Conservation (phyloP, 2,113 vertebrate genomes). For the Urocynchramus pylzowi region DNA sequence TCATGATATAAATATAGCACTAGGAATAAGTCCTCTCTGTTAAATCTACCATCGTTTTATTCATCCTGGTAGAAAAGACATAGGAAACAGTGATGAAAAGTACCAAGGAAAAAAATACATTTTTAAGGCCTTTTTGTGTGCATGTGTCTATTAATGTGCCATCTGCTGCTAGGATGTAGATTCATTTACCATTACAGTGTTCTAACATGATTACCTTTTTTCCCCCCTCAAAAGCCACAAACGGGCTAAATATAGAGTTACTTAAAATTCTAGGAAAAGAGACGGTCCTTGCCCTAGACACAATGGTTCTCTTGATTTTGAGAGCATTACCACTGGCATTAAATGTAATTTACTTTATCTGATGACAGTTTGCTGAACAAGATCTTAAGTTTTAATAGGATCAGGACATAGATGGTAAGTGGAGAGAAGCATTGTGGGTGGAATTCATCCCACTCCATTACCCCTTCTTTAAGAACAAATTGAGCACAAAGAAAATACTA, state of each 20-base stretch:
- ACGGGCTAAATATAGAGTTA: conserved; percentile 13
- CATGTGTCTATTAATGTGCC: conserved; percentile 9
- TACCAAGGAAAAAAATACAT: neutral
- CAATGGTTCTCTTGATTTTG: conserved; percentile 39
- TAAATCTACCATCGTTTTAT: neutral
- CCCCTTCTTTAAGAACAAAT: conserved; percentile 22
- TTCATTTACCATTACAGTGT: conserved; percentile 31
- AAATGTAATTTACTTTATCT: conserved; percentile 39
- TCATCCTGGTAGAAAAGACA: neutral
- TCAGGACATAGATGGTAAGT: conserved; percentile 10
- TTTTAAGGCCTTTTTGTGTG: neutral
- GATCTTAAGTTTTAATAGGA: conserved; percentile 47
- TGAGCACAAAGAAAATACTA: neutral
- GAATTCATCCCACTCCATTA: conserved; percentile 27
- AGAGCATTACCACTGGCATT: neutral
- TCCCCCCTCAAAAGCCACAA: neutral
- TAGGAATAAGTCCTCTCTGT: neutral
- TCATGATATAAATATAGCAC: neutral
- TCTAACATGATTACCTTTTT: conserved; percentile 30
- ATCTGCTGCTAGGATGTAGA: conserved; percentile 29
- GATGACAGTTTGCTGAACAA: conserved; percentile 43
- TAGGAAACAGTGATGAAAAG: neutral
- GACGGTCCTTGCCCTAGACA: neutral
- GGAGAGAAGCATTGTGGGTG: conserved; percentile 23
- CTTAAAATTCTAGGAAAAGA: conserved; percentile 26